phyloP scores from a whole-genome alignment of 2,113 vertebrate species.

The Eupsittula cactorum region DNA sequence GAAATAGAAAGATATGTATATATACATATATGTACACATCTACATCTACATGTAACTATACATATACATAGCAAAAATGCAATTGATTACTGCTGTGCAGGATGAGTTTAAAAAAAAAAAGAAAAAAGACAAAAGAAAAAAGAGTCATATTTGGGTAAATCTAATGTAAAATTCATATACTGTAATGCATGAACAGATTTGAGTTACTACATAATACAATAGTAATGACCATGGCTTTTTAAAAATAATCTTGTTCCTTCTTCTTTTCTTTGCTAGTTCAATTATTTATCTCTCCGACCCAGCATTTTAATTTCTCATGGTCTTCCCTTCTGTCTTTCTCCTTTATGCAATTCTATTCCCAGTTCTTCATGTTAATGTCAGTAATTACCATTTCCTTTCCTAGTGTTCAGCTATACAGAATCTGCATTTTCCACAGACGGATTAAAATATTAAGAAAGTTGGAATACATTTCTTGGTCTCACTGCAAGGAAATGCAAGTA shows the following conservation, averaged over 20 bases:
- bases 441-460: background rate
- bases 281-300: background rate
- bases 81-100: background rate
- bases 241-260: background rate
- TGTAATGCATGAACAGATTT: background rate
- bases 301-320: background rate
- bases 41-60: background rate
- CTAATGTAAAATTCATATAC: background rate
- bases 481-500: background rate
- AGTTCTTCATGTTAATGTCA: background rate
- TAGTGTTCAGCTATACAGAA: background rate
- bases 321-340: background rate
- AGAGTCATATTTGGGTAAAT: background rate
- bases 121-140: background rate
- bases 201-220: background rate
- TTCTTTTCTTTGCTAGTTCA: background rate
- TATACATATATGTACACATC: background rate
- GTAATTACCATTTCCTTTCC: background rate
- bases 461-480: background rate
- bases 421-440: background rate
- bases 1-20: background rate
- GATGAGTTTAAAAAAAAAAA: background rate
- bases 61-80: background rate
- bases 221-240: background rate
- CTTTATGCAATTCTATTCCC: background rate